Conservation (phyloP, 2,888 invertebrate genomes). For the Aquatica leii region DNA sequence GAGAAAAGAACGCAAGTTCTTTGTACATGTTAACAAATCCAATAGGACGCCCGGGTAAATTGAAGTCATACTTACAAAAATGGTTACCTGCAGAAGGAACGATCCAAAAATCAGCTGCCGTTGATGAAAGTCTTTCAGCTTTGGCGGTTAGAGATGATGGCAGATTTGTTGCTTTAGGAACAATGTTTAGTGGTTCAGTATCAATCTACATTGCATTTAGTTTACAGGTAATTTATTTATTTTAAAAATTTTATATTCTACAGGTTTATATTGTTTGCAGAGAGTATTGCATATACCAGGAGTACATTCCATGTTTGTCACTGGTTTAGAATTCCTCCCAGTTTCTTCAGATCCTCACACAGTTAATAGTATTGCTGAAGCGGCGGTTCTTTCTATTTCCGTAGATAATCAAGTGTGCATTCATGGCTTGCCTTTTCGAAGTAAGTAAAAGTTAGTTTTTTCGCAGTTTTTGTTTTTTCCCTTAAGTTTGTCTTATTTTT, state of each 20-base stretch:
- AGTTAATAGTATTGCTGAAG: constrained; percentile 78
- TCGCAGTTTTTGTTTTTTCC: constrained; percentile 18
- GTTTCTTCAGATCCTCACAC: constrained; percentile 74
- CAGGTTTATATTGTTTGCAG: constrained; percentile 64
- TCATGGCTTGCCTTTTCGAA: constrained; percentile 82
- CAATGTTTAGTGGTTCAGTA: constrained; percentile 92
- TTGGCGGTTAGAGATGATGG: constrained; percentile 92
- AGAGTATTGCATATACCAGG: constrained; percentile 81
- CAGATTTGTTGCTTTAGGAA: constrained; percentile 89
- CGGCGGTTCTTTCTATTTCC: constrained; percentile 92
- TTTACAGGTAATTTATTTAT: constrained; percentile 70
- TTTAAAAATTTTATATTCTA: not conserved
- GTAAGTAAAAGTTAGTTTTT: constrained; percentile 74
- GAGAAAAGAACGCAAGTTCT: constrained; percentile 69
- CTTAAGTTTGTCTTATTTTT: not conserved
- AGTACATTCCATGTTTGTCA: constrained; percentile 97
- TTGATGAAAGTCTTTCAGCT: constrained; percentile 82
- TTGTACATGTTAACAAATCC: constrained; percentile 87
- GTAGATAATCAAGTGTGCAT: constrained; percentile 94
- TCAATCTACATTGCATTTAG: constrained; percentile 91
- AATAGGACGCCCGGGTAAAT: constrained; percentile 73
- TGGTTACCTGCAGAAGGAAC: constrained; percentile 76
- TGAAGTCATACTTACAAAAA: constrained; percentile 78
- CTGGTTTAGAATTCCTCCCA: constrained; percentile 93
- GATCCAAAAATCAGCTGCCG: constrained; percentile 66